A percentile compares a stretch with the other conserved stretches of the same genome.
phyloP scores from a whole-genome alignment of 1,140 invertebrate genomes.

The Calliopsis andreniformis region DNA sequence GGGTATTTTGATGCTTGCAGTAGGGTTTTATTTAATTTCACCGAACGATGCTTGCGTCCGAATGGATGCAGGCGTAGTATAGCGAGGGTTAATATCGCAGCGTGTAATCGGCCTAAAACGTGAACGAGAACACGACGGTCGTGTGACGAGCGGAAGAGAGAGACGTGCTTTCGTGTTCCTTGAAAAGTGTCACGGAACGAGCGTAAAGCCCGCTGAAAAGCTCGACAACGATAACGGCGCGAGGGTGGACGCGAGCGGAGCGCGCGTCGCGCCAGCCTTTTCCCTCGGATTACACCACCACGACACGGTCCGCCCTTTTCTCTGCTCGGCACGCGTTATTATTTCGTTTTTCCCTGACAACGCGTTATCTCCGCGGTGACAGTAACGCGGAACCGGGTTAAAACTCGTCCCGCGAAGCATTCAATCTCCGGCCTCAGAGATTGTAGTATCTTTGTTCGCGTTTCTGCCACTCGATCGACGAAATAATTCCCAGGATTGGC shows the following conservation, averaged over 20 bases:
- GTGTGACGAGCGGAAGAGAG: slow-evolving; percentile 20
- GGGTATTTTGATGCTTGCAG: too few relatives aligned
- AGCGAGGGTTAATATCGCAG: slow-evolving; percentile 65
- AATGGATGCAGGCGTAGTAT: too few relatives aligned
- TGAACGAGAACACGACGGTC: slow-evolving; percentile 34
- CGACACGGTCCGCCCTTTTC: slow-evolving; percentile 9
- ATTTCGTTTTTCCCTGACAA: slow-evolving; percentile 18
- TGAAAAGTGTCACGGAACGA: slow-evolving; percentile 76
- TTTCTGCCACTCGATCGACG: neutral
- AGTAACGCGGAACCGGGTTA: neutral
- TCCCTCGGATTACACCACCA: slow-evolving; percentile 23
- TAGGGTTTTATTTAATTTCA: too few relatives aligned
- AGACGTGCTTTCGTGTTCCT: slow-evolving; percentile 68
- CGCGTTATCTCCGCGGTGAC: slow-evolving; percentile 1
- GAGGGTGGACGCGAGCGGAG: slow-evolving; percentile 8
- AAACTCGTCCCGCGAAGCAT: neutral
- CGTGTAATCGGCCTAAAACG: slow-evolving; percentile 20
- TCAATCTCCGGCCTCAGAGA: neutral
- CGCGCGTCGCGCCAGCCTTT: slow-evolving; percentile 6
- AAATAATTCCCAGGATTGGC: too few relatives aligned
- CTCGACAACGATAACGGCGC: slow-evolving; percentile 73
- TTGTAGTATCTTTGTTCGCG: too few relatives aligned
- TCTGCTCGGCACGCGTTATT: slow-evolving; percentile 21
- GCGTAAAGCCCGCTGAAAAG: slow-evolving; percentile 78
- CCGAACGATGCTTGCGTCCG: too few relatives aligned